Evolutionary conservation across 2,888 invertebrate species (phyloP).

Genomic region (Empis stercorea): DNA sequence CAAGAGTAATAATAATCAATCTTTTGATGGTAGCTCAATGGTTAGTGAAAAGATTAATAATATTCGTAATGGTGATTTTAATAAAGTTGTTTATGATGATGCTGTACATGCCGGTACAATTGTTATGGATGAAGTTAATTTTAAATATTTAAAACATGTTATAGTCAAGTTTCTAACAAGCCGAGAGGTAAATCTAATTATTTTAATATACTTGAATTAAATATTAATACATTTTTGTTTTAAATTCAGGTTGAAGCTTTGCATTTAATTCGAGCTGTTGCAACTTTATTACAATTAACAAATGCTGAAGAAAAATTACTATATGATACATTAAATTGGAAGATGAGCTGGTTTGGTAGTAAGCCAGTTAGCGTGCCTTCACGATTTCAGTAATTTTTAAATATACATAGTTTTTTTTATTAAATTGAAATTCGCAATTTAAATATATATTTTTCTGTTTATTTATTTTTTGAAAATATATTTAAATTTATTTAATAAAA

Average conservation of each 20-base stretch:
- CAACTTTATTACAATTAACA: conserved; percentile 68
- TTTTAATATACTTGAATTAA: not conserved
- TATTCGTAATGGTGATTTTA: not conserved
- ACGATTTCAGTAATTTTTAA: no score
- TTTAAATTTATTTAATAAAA: no score
- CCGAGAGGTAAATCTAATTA: conserved; percentile 43
- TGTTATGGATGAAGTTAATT: conserved; percentile 55
- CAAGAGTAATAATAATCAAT: conserved; percentile 20
- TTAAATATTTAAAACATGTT: conserved; percentile 83
- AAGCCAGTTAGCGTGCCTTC: conserved; percentile 32
- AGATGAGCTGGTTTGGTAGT: conserved; percentile 40
- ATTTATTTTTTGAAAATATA: no score
- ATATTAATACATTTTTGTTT: not conserved
- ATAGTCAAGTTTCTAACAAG: conserved; percentile 85
- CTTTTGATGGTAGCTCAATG: conserved; percentile 12
- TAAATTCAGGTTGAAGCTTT: conserved; percentile 57
- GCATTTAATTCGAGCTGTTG: conserved; percentile 78
- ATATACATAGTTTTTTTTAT: no score
- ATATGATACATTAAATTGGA: conserved; percentile 39
- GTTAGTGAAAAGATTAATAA: conserved; percentile 21
- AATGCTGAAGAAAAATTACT: conserved; percentile 78
- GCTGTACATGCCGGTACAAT: conserved; percentile 12
- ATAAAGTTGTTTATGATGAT: conserved; percentile 1
- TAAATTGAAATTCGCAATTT: no score
- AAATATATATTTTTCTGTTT: no score